phyloP scores from a whole-genome alignment of 2,888 invertebrate species.

The Fragum whitleyi region DNA sequence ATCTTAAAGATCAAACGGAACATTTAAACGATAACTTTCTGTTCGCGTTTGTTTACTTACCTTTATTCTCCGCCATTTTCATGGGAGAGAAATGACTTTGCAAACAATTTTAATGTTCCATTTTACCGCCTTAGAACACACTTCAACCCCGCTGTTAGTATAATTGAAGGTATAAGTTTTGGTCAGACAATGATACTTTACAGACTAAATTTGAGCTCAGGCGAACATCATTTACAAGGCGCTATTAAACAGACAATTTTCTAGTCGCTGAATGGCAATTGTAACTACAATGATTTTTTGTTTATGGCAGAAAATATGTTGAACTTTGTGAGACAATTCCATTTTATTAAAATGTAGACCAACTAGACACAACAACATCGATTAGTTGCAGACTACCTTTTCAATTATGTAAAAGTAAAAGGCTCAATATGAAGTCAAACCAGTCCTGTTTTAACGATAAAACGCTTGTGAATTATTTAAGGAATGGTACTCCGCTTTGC shows the following conservation, averaged over 20 bases:
- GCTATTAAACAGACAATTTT: constrained; percentile 3
- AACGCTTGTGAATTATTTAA: too few relatives aligned
- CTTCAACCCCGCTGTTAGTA: constrained; percentile 45
- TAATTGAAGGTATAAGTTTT: constrained; percentile 47
- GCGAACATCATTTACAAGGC: background rate
- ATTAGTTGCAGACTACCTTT: too few relatives aligned
- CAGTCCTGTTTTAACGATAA: too few relatives aligned
- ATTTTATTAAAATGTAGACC: too few relatives aligned
- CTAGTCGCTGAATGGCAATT: background rate
- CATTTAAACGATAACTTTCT: constrained; percentile 58
- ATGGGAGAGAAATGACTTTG: constrained; percentile 51
- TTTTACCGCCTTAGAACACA: constrained; percentile 47
- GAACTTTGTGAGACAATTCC: too few relatives aligned
- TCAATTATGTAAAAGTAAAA: too few relatives aligned
- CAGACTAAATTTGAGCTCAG: too few relatives aligned
- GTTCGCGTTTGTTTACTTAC: constrained; percentile 56
- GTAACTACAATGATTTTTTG: background rate
- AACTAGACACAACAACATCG: too few relatives aligned
- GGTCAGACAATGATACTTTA: too few relatives aligned
- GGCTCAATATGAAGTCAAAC: too few relatives aligned
- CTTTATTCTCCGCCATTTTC: constrained; percentile 66
- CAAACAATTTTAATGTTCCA: constrained; percentile 64
- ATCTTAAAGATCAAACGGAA: constrained; percentile 38
- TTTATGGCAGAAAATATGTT: background rate
- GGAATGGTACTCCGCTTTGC: too few relatives aligned